Base-by-base conservation (phyloP, 2,113 vertebrate genomes). In the Gnathonemus echidnorhynchus region DNA sequence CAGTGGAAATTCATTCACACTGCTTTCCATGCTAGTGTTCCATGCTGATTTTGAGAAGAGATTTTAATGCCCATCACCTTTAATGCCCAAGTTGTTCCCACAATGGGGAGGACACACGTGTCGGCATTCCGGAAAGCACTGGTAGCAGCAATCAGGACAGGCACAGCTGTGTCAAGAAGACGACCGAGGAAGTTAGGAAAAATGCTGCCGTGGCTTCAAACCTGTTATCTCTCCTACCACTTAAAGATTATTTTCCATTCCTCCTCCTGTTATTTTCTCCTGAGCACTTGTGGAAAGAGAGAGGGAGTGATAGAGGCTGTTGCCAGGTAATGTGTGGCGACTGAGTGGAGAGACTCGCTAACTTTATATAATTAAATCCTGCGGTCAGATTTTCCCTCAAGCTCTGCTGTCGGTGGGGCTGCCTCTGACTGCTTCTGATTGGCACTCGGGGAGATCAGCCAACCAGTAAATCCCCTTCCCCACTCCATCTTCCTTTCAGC, bases 261-360 rank as follows among this genome's bases (percentile, higher is more conserved):
- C 53, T 88, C 35, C 52, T 62, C 52, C 53, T 42, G 19, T 62
- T 88, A 58, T 42, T 87, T 88, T 46, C 53, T 45, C 90, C 88
- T 90, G 49, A 91, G 91, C 90, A 62, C 52, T 88, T 88, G 86
- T 87, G 35, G 90, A 50, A 66, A 80, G 91, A 92, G 92, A 35
- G 24, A 85, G 87, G 11, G 70, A 58, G 86, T 2, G 86, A 84
- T n/a, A 89, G 89, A 77, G 27, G 17, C 31, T 31, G 31, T 49
- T 62, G 87, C 49, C 87, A 90, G 87, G 62, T 58, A 49, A 15
- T n/a, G 77, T 48, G 58, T 90, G 80, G 90, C 62, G n/a, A 56
- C 66, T 42, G 27, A 45, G 46, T 8, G 31, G 17, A 46, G 66
- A 49, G 74, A 50, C 48, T 50, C 11, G 5, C 74, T 31, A 89